Percentiles rank a stretch among this genome's conserved stretches.
Evolutionary conservation across 2,888 invertebrate species (phyloP).

Genomic region (Anorthoa munda): DNA sequence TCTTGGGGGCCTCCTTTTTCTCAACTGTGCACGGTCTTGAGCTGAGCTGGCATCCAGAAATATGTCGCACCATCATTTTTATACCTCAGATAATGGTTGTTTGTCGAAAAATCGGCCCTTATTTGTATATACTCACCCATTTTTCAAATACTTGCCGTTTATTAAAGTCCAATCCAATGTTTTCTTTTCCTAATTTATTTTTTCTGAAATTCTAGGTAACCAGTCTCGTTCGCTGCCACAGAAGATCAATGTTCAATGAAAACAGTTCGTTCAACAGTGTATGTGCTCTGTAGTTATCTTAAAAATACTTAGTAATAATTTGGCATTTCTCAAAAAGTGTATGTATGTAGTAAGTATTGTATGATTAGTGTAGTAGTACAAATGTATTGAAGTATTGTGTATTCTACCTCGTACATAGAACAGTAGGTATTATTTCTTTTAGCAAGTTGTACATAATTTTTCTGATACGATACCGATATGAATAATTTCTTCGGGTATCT

Average conservation of each 20-base stretch:
- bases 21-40: too few species aligned
- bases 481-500: not conserved
- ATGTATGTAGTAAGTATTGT: conserved; percentile 41
- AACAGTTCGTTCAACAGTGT: conserved; percentile 38
- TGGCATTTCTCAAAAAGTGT: conserved; percentile 65
- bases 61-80: too few species aligned
- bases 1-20: too few species aligned
- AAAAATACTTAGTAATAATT: conserved; percentile 44
- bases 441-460: conserved; percentile 40
- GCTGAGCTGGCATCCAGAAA: too few species aligned
- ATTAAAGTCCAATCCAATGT: not conserved
- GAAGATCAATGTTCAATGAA: conserved; percentile 32
- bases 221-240: conserved; percentile 13
- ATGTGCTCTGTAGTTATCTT: conserved; percentile 41
- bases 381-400: conserved; percentile 65
- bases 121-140: not conserved
- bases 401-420: conserved; percentile 64
- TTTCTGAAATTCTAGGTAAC: conserved; percentile 56
- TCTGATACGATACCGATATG: not conserved
- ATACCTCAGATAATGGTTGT: too few species aligned
- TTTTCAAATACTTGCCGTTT: not conserved
- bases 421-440: conserved; percentile 42
- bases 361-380: conserved; percentile 57
- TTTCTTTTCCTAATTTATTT: conserved; percentile 2
- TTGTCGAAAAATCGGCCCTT: too few species aligned